Evolutionary conservation across 2,113 vertebrate species (phyloP).

Genomic region (Machaerirhynchus nigripectus): DNA sequence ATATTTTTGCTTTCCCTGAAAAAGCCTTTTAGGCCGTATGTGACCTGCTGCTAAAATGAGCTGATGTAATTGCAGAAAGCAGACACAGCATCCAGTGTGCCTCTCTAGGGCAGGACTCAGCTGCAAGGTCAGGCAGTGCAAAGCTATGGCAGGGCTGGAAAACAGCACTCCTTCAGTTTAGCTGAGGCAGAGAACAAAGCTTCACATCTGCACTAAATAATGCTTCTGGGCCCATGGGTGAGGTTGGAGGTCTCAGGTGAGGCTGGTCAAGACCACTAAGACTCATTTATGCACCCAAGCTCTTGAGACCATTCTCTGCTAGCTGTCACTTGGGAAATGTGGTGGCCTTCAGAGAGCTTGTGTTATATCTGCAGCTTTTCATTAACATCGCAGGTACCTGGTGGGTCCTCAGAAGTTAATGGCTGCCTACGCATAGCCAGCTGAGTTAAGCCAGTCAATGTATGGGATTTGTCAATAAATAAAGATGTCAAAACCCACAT

Average conservation of each 20-base stretch:
- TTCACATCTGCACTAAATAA: background rate
- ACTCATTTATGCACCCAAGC: background rate
- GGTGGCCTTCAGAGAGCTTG: background rate
- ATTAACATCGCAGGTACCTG: fast-evolving
- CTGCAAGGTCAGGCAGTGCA: background rate
- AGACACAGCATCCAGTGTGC: background rate
- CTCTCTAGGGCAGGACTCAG: background rate
- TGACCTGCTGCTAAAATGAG: background rate
- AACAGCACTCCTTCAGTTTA: background rate
- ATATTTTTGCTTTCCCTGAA: background rate
- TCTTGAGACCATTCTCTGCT: background rate
- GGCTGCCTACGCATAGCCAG: background rate
- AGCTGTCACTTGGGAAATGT: background rate
- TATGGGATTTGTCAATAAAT: background rate
- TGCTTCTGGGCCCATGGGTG: background rate
- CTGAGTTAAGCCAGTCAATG: background rate
- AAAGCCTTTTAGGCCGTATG: background rate
- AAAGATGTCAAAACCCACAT: background rate
- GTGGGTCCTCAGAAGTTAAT: background rate
- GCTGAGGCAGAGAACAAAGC: background rate
- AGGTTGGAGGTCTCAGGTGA: background rate
- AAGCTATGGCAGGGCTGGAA: background rate
- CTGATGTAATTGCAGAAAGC: background rate
- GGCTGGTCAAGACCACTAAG: background rate
- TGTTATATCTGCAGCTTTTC: background rate